Evolutionary conservation across 2,113 vertebrate species (phyloP), one percentile per base, ranked within the genome.

Genomic region (Amphiprion percula): DNA sequence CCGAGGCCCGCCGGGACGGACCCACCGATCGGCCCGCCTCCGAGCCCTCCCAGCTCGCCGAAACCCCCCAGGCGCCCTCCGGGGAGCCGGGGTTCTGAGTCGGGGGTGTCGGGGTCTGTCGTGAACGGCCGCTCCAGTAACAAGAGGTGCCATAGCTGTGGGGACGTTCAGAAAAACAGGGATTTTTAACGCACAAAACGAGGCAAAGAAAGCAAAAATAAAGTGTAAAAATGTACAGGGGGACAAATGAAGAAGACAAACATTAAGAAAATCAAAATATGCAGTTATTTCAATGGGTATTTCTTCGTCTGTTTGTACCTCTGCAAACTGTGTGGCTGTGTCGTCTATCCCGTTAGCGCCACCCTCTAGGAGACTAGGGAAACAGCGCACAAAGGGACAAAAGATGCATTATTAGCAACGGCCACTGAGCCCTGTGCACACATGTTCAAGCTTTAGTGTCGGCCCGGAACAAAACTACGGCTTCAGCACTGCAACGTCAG

Each of bases 291-390:
- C 26, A 12, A 53, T 1, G 49, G 47, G 0, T 61, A 5, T 60
- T 61, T 46, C 14, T 58, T 50, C 39, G 30, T 44, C 41, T 21
- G 54, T 50, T 87, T 90, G 80, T 94, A 99, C 97, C 96, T 99
- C 97, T 87, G 97, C 95, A 85, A 99, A 98, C 85, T 97, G 96
- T 84, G 96, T 95, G 71, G 97, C 95, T n/a, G 96, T 94, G 90
- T 96, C 96, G 91, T 96, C 96, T 47, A 95, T 86, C 54, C 95
- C 93, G 53, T 94, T 96, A 74, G 95, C 85, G 0, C 95, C 90
- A 70, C 95, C 93, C 86, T 97, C 97, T 83, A 98, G 94, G 82
- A 99, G 97, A 94, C 97, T 98, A 85, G 81, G 83, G 86, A 74
- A 92, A 69, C 76, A 30, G 70, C 14, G 56, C 61, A 80, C 41